phyloP scores from a whole-genome alignment of 2,113 vertebrate species.

The Oenanthe melanoleuca region DNA sequence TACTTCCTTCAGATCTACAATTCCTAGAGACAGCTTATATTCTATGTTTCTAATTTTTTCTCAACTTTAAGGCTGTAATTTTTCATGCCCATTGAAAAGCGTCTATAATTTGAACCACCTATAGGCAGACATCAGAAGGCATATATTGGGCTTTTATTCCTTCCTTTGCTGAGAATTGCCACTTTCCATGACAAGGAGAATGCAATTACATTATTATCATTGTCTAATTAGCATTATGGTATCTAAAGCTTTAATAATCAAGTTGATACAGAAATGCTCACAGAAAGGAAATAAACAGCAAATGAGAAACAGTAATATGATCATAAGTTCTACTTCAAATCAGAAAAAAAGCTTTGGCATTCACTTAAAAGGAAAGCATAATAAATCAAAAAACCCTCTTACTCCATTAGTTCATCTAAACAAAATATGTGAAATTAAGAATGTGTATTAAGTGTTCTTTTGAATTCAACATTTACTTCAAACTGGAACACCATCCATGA shows the following conservation, averaged over 20 bases:
- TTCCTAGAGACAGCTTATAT: not conserved
- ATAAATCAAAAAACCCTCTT: conserved; percentile 27
- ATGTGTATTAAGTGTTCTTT: conserved; percentile 49
- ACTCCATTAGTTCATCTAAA: conserved; percentile 52
- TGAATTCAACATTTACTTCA: conserved; percentile 27
- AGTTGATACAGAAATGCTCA: not conserved
- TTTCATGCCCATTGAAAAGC: not conserved
- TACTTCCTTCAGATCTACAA: not conserved
- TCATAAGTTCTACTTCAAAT: not conserved
- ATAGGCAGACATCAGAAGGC: not conserved
- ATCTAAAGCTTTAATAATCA: conserved; percentile 7
- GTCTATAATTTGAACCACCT: not conserved
- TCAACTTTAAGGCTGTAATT: not conserved
- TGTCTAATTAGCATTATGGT: not conserved
- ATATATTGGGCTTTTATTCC: not conserved
- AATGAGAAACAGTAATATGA: not conserved
- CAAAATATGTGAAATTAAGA: conserved; percentile 34
- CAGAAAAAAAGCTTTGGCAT: conserved; percentile 16
- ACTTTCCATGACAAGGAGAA: not conserved
- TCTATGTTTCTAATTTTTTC: not conserved
- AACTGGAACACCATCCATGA: conserved; percentile 25
- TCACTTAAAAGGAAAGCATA: not conserved
- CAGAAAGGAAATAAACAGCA: not conserved
- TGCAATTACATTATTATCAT: not conserved
- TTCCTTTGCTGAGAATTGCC: not conserved